These are phyloP conservation scores for Phymatocera aterrima DNA, from an alignment of 2,888 invertebrate species.

Conservation along the genomic window DNA sequence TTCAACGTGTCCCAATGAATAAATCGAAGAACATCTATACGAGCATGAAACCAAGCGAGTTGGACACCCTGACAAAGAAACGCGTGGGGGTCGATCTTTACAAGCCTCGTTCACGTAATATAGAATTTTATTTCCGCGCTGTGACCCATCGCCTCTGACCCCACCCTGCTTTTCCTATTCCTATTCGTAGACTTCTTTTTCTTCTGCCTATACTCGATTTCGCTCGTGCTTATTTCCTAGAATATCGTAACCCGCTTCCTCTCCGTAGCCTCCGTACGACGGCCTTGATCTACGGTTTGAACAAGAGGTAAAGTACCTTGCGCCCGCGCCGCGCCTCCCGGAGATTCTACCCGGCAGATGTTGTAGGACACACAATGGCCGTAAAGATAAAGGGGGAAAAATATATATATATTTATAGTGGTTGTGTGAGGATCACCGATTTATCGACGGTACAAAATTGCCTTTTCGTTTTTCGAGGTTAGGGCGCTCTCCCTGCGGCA, in stretches of 20 bases:
- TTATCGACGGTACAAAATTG: conserved; percentile 20
- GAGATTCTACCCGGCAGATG: conserved; percentile 23
- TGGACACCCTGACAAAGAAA: conserved; percentile 8
- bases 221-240: background rate
- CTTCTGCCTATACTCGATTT: background rate
- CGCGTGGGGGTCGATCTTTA: conserved; percentile 5
- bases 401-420: no score
- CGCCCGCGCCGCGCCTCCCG: background rate
- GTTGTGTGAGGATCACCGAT: background rate
- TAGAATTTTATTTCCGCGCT: conserved; percentile 38
- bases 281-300: conserved; percentile 43
- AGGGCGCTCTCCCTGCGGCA: background rate
- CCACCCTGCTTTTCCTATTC: background rate
- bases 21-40: conserved; percentile 13
- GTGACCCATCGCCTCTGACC: conserved; percentile 30
- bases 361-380: conserved; percentile 33
- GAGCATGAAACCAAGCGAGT: conserved; percentile 34
- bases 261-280: background rate
- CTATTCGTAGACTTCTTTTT: background rate
- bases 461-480: background rate
- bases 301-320: conserved; percentile 44
- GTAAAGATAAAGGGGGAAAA: conserved; percentile 33
- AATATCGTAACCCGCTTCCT: conserved; percentile 16
- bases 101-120: conserved; percentile 35
- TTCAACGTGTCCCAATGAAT: background rate